Evolutionary conservation across 2,797 vertebrate species (phyloP).

Genomic region (Tympanoctomys barrerae): DNA sequence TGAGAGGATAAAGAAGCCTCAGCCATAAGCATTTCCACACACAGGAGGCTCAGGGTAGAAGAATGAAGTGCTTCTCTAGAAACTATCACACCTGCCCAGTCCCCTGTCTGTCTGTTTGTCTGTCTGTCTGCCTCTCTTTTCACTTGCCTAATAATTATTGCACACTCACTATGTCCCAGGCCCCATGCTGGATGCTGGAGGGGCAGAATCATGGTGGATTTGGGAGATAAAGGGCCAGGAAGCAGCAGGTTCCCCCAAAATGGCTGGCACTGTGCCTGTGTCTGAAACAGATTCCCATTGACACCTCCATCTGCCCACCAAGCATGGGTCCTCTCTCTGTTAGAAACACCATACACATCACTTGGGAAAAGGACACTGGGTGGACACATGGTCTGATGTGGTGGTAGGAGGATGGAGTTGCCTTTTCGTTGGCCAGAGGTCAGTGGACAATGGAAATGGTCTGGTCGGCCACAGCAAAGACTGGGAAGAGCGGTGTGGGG

Average conservation of each 20-base stretch:
- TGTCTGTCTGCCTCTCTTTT: too few relatives aligned
- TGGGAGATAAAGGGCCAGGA: neutral
- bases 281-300: neutral
- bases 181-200: neutral
- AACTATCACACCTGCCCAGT: neutral
- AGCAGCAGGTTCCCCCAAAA: neutral
- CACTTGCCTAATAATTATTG: neutral
- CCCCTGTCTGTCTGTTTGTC: neutral
- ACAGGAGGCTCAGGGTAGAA: neutral
- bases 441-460: constrained; percentile 89
- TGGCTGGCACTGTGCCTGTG: neutral
- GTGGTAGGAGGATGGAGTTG: neutral
- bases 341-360: neutral
- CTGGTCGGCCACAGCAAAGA: constrained; percentile 93
- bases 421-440: constrained; percentile 22
- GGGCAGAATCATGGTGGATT: neutral
- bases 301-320: neutral
- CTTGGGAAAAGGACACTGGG: neutral
- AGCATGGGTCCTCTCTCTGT: neutral
- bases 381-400: neutral
- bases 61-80: neutral
- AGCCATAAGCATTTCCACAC: neutral
- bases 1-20: neutral
- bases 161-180: neutral
- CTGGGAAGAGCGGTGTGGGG: constrained; percentile 90